A percentile compares a stretch with the other conserved stretches of the same genome.
Conservation (phyloP, 2,797 vertebrate genomes). For the Chelon labrosus region DNA sequence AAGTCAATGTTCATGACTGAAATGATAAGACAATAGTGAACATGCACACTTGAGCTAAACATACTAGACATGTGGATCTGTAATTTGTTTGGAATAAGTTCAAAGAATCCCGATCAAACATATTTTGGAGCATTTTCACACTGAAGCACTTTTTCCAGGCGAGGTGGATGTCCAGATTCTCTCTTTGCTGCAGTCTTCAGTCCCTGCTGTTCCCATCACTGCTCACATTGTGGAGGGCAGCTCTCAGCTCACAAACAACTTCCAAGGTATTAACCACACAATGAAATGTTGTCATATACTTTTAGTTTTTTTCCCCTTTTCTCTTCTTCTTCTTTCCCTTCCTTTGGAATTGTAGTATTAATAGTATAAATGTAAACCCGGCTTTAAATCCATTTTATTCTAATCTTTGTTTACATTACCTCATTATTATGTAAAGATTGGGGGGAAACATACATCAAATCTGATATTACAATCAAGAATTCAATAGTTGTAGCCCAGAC, state of each 20-base stretch:
- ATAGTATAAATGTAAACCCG: too few relatives aligned
- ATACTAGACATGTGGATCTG: background rate
- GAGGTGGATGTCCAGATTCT: slow-evolving; percentile 76
- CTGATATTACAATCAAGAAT: background rate
- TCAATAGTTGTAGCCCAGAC: background rate
- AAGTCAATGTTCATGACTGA: background rate
- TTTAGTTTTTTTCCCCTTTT: background rate
- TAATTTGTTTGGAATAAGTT: background rate
- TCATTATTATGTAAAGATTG: too few relatives aligned
- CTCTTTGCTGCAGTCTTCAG: slow-evolving; percentile 62
- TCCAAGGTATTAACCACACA: slow-evolving; percentile 67
- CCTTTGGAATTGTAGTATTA: background rate
- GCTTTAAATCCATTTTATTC: too few relatives aligned
- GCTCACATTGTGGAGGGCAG: slow-evolving; percentile 78
- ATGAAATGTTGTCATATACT: background rate
- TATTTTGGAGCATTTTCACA: background rate
- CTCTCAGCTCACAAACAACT: slow-evolving; percentile 59
- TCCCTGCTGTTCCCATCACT: slow-evolving; percentile 61
- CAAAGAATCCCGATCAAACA: background rate
- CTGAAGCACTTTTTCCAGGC: slow-evolving; percentile 52
- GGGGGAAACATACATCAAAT: too few relatives aligned
- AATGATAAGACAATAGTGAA: background rate
- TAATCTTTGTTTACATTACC: too few relatives aligned
- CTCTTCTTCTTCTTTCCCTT: background rate
- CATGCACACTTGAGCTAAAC: background rate